A percentile compares a stretch with the other conserved stretches of the same genome.
phyloP scores from a whole-genome alignment of 2,888 invertebrate species.

The Dicranocentrus wangi region DNA sequence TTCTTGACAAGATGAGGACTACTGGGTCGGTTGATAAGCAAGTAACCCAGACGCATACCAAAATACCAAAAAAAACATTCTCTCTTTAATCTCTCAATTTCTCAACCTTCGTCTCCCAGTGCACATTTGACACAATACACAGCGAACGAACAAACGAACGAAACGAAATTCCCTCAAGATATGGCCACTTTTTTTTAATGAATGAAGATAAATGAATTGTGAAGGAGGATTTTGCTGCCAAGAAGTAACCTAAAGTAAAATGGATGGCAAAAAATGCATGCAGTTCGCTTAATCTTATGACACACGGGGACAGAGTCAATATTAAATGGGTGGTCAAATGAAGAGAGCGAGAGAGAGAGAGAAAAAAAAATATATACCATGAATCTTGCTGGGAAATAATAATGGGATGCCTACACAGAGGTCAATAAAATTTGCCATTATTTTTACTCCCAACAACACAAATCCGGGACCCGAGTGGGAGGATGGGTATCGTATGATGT shows the following conservation, averaged over 20 bases:
- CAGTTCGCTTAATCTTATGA: neutral
- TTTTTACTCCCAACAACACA: neutral
- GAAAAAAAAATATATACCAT: too few relatives aligned
- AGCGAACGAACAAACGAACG: neutral
- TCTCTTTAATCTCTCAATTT: conserved; percentile 12
- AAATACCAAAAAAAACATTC: neutral
- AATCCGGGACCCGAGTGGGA: too few relatives aligned
- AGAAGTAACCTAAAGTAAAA: conserved; percentile 20
- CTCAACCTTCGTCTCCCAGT: neutral
- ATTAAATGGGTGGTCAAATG: conserved; percentile 35
- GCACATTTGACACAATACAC: neutral
- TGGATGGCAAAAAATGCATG: too few relatives aligned
- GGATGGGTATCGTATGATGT: conserved; percentile 15
- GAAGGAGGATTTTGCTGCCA: conserved; percentile 30
- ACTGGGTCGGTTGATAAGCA: conserved; percentile 61
- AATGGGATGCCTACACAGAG: conserved; percentile 12
- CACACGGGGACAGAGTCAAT: neutral
- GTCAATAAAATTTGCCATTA: conserved; percentile 18
- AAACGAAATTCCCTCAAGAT: neutral
- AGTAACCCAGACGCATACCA: conserved; percentile 53
- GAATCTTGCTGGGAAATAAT: conserved; percentile 7
- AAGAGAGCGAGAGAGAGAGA: too few relatives aligned
- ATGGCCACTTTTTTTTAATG: conserved; percentile 54
- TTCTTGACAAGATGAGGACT: conserved; percentile 59
- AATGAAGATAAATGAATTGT: conserved; percentile 59